A percentile compares a stretch with the other conserved stretches of the same genome.
Conservation (phyloP, 2,888 invertebrate species). For the Tipula lateralis region DNA sequence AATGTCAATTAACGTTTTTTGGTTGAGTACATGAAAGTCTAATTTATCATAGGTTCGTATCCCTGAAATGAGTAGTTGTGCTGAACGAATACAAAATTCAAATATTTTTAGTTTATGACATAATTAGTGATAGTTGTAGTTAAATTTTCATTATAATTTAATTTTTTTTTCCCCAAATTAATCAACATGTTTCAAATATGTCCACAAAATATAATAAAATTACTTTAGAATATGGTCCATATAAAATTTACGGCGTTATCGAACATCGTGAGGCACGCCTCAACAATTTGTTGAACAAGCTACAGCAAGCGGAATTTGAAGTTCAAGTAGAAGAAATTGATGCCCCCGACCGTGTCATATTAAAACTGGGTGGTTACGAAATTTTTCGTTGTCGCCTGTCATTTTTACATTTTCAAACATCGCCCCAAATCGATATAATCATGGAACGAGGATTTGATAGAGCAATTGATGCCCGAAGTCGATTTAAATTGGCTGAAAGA, state of each 20-base stretch:
- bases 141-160: constrained; percentile 28
- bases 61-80: too few relatives aligned
- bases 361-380: constrained; percentile 29
- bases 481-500: constrained; percentile 25
- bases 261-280: constrained; percentile 31
- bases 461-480: constrained; percentile 31
- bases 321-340: constrained; percentile 31
- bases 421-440: background rate
- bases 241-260: constrained; percentile 29
- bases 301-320: constrained; percentile 30
- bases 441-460: constrained; percentile 30
- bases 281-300: background rate
- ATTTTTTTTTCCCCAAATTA: constrained; percentile 19
- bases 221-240: constrained; percentile 33
- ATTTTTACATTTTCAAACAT: constrained; percentile 30
- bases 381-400: constrained; percentile 33
- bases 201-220: constrained; percentile 25
- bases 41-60: too few relatives aligned
- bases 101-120: too few relatives aligned
- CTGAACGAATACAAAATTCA: too few relatives aligned
- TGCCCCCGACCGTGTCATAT: constrained; percentile 31
- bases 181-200: background rate
- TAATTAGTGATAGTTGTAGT: background rate
- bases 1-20: too few relatives aligned
- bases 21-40: too few relatives aligned